Evolutionary conservation across 1,140 invertebrate genomes (phyloP).

Genomic region (Odontomachus brunneus): DNA sequence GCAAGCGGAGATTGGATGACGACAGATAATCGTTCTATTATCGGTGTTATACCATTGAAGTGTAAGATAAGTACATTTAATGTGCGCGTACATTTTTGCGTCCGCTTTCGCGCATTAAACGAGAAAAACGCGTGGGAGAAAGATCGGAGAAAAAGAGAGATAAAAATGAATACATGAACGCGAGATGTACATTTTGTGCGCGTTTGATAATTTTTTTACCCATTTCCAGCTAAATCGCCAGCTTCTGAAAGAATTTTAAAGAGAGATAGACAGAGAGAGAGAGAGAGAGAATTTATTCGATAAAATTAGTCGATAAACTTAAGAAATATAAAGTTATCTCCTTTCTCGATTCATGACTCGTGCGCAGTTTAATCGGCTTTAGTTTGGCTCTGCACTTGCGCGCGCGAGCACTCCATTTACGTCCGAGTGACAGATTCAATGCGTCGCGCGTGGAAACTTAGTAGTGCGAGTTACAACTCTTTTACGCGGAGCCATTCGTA

Average conservation of each 20-base stretch:
- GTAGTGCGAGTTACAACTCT: slow-evolving; percentile 18
- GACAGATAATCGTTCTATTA: slow-evolving; percentile 10
- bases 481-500: slow-evolving; percentile 24
- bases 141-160: not conserved
- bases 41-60: not conserved
- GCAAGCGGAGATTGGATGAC: not conserved
- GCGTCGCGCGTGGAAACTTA: not conserved
- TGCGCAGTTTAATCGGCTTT: not conserved
- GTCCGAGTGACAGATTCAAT: not conserved
- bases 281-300: not conserved
- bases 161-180: not conserved
- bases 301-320: not conserved
- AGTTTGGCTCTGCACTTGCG: not conserved
- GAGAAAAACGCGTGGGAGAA: not conserved
- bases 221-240: too few relatives aligned
- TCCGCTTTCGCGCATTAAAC: not conserved
- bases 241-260: too few relatives aligned
- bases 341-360: not conserved
- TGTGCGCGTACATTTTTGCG: not conserved
- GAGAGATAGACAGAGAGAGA: too few relatives aligned
- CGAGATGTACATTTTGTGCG: not conserved
- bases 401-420: not conserved
- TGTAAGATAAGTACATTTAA: not conserved
- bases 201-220: too few relatives aligned
- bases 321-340: not conserved